Base-by-base conservation (phyloP, 1,140 invertebrate species). In the Brachionus asplanchnoidis region DNA sequence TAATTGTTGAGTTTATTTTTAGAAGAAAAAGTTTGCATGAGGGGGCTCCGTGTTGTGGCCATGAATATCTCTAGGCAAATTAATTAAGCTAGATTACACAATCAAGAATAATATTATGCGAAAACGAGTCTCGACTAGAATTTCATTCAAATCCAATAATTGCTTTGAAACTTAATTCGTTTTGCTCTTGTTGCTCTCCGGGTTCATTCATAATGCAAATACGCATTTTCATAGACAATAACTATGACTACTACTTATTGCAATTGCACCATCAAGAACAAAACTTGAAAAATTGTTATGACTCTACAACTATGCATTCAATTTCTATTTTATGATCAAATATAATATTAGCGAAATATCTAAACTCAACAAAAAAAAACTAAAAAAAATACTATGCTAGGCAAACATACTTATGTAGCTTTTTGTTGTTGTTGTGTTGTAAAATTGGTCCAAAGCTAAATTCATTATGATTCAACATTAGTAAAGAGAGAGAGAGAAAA, bases 341-440 rank as follows among this genome's bases (percentile, higher is more conserved):
- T 68, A 36, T 36, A 36, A 36, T 36, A 68, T 68, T 68, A 68
- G 32, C 66, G 20, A 68, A 68, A 68, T 68, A 68, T 36, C 66
- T 68, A 40, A 68, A 68, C 36, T 20, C 17, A 42, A n/a, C n/a
- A n/a, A n/a, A n/a, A n/a, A n/a, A 17, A 73, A 73, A 17, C n/a
- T 44, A 42, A 23, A 73, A 73, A 73, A 73, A 73, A 73, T n/a
- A 73, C 68, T 73, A 73, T 73, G 68, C 68, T 73, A 73, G 20
- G 68, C 68, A 73, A 73, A 73, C 68, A 73, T 73, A 73, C 68
- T 73, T 73, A 73, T 73, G 68, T 42, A 73, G 66, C n/a, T 68
- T 68, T 68, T 73, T 40, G n/a, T n/a, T 40, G 36, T 40, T 60
- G 53, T 60, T 60, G 53, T 60, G 53, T 60, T 60, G 53, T 60